phyloP scores from a whole-genome alignment of 1,140 invertebrate genomes.

The Vanessa tameamea region DNA sequence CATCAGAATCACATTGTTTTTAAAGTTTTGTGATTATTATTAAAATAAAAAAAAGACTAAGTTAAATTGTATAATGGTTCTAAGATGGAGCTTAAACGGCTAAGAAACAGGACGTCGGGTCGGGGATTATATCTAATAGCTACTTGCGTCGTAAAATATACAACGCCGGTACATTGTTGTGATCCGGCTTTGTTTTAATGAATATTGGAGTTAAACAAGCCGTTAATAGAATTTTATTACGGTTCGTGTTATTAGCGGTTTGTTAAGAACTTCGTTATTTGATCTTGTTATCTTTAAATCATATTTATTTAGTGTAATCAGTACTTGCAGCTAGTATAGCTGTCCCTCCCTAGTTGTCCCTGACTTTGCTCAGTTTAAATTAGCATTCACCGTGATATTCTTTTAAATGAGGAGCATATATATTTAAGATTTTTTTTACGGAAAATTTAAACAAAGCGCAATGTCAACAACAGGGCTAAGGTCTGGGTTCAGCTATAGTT shows the following conservation, averaged over 20 bases:
- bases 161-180: conserved; percentile 30
- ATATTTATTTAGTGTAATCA: not conserved
- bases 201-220: conserved; percentile 46
- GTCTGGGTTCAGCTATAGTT: too few species aligned
- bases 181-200: conserved; percentile 40
- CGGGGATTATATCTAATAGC: conserved; percentile 39
- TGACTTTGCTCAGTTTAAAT: too few species aligned
- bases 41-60: not conserved
- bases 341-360: too few species aligned
- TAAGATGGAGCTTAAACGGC: conserved; percentile 35
- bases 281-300: conserved; percentile 7
- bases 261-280: conserved; percentile 26
- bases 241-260: conserved; percentile 16
- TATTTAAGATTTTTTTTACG: too few species aligned
- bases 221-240: conserved; percentile 38
- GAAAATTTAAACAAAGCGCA: too few species aligned
- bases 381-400: too few species aligned
- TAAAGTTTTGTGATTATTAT: too few species aligned
- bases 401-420: too few species aligned
- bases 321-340: too few species aligned
- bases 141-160: conserved; percentile 39
- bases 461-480: too few species aligned
- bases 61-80: conserved; percentile 2
- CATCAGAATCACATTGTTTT: too few species aligned
- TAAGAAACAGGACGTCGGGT: conserved; percentile 33